These are phyloP conservation scores for Drosophila kanapiae DNA, from an alignment of 1,140 invertebrate genomes.

Conservation along the genomic window DNA sequence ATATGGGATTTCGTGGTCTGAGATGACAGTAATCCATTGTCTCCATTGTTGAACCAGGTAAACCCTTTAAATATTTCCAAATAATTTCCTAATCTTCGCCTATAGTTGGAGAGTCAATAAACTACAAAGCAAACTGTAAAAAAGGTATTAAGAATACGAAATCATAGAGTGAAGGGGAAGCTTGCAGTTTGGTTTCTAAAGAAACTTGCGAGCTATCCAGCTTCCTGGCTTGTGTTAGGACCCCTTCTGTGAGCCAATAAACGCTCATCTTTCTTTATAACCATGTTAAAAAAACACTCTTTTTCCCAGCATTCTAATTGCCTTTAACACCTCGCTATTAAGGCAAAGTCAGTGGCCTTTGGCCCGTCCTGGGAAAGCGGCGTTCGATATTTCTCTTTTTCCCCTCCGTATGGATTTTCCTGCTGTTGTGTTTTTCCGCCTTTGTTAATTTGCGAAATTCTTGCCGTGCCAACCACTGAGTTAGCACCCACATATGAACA, in stretches of 20 bases:
- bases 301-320: constrained; percentile 44
- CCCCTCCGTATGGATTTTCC: constrained; percentile 43
- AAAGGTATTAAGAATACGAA: neutral
- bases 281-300: constrained; percentile 14
- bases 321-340: constrained; percentile 47
- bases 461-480: constrained; percentile 44
- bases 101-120: neutral
- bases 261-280: constrained; percentile 8
- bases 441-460: constrained; percentile 77
- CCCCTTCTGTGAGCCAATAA: constrained; percentile 4
- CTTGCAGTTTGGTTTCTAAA: neutral
- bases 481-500: constrained; percentile 65
- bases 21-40: constrained; percentile 10
- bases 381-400: constrained; percentile 16
- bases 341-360: constrained; percentile 51
- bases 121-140: neutral
- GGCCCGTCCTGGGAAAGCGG: constrained; percentile 42
- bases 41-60: neutral
- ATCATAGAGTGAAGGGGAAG: too few relatives aligned
- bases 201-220: neutral
- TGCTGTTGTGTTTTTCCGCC: constrained; percentile 44
- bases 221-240: constrained; percentile 1
- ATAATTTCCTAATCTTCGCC: neutral
- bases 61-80: constrained; percentile 1
- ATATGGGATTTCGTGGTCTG: constrained; percentile 8